Evolutionary conservation across 2,113 vertebrate species (phyloP).

Genomic region (Dendropsophus ebraccatus): DNA sequence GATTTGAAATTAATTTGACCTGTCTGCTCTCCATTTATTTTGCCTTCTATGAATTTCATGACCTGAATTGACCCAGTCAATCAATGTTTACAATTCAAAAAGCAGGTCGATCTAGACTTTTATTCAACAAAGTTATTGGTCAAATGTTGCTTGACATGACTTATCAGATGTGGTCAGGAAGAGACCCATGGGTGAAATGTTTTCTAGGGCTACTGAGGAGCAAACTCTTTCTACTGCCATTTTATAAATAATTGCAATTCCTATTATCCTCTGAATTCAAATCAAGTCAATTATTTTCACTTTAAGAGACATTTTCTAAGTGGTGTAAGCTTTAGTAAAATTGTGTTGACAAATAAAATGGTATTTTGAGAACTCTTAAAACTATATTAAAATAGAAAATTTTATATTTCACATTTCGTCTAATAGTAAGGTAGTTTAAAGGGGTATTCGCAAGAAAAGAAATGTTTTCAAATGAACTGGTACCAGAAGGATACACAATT

Average conservation of each 20-base stretch:
- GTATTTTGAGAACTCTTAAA: not conserved
- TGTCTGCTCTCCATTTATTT: constrained; percentile 58
- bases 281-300: constrained; percentile 19
- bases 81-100: constrained; percentile 54
- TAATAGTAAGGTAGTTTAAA: too few species aligned
- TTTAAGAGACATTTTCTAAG: not conserved
- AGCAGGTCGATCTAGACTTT: constrained; percentile 14
- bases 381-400: too few species aligned
- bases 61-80: constrained; percentile 53
- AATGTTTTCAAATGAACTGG: too few species aligned
- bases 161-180: constrained; percentile 32
- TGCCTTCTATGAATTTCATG: constrained; percentile 46
- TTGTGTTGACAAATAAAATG: constrained; percentile 21
- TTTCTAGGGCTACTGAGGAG: not conserved
- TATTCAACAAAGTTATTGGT: constrained; percentile 35
- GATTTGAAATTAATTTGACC: constrained; percentile 59
- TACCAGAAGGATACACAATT: too few species aligned
- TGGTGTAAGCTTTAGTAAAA: constrained; percentile 27
- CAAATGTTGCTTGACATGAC: constrained; percentile 49
- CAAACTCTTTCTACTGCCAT: not conserved
- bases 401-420: too few species aligned
- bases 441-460: too few species aligned
- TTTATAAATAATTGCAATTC: constrained; percentile 3
- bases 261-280: constrained; percentile 16
- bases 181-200: constrained; percentile 17